Evolutionary conservation across 2,888 invertebrate genomes (phyloP).

Genomic region (Pharmacophagus antenor): DNA sequence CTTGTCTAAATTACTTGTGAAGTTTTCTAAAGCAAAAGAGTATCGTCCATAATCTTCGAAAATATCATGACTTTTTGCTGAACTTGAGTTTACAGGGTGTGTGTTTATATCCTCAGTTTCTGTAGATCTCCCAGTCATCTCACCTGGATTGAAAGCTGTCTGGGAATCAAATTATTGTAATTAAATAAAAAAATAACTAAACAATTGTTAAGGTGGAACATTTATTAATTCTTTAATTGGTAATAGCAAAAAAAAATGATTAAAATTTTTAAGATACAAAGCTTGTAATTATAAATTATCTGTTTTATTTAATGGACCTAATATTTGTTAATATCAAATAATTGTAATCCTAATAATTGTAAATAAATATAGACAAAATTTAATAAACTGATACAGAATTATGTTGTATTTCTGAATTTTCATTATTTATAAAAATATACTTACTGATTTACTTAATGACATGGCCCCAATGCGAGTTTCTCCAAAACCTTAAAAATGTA

Average conservation of each 20-base stretch:
- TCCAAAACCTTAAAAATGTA: constrained; percentile 54
- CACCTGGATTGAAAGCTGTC: constrained; percentile 68
- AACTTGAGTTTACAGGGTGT: constrained; percentile 32
- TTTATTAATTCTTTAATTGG: too few relatives aligned
- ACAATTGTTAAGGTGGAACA: not conserved
- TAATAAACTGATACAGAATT: too few relatives aligned
- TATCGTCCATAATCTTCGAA: constrained; percentile 50
- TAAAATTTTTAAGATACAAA: too few relatives aligned
- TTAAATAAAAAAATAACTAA: not conserved
- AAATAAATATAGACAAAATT: too few relatives aligned
- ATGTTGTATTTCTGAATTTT: too few relatives aligned
- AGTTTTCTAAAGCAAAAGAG: constrained; percentile 53
- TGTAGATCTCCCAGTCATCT: constrained; percentile 72
- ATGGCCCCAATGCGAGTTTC: constrained; percentile 54
- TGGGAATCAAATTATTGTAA: constrained; percentile 38
- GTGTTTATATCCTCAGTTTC: constrained; percentile 51
- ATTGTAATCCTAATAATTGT: not conserved
- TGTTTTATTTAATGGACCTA: too few relatives aligned
- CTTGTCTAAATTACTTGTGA: constrained; percentile 59
- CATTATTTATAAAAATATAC: constrained; percentile 34
- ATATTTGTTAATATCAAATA: not conserved
- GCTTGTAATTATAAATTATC: too few relatives aligned
- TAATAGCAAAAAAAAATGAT: too few relatives aligned
- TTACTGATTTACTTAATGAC: constrained; percentile 62
- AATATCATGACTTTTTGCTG: constrained; percentile 29